Evolutionary conservation across 2,113 vertebrate species (phyloP), one percentile per base, ranked within the genome.

Genomic region (Erythrolamprus reginae): DNA sequence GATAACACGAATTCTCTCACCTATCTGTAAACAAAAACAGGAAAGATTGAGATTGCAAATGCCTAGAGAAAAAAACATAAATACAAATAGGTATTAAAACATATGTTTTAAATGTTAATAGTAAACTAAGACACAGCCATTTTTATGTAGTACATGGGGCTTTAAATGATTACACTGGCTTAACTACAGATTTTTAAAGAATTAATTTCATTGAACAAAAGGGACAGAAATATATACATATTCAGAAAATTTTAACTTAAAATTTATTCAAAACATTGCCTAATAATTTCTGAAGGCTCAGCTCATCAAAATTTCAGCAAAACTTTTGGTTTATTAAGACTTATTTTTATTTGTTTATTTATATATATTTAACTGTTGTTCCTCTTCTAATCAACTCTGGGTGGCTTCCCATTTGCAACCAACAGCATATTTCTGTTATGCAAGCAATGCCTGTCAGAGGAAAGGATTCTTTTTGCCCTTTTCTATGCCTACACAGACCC

Each of bases 1-100:
- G 94, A 99, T 99, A 89, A 99, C 99, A 89, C 99, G 98, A 96
- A 99, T 99, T 95, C 99, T 98, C 97, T 99, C 99, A 45, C 99
- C 99, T 90, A 99, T 99, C 99, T 99, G 98, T 55, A 95, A 95
- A 97, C 5, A 93, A 24, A 96, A 91, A 95, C 3, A 90, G 56
- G 9, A 89, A 61, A 42, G n/a, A 42, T 50, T 83, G 70, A 56
- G 24, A 58, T 38, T 13, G 19, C 45, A 83, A 84, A 51, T 50
- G 17, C 70, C 21, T 13, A 42, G 23, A 88, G 28, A 33, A 9
- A 61, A 52, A 50, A 70, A 65, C 26, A 53, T 24, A 84, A 12
- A 53, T 38, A 87, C 15, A 55, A 5, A 24, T 87, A 90, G 19
- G 12, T 26, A 33, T 65, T 86, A 53, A 58, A 77, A 47, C 5